These are phyloP conservation scores for Mesoclemmys tuberculata DNA, from an alignment of 2,113 vertebrate species.

Conservation along the genomic window DNA sequence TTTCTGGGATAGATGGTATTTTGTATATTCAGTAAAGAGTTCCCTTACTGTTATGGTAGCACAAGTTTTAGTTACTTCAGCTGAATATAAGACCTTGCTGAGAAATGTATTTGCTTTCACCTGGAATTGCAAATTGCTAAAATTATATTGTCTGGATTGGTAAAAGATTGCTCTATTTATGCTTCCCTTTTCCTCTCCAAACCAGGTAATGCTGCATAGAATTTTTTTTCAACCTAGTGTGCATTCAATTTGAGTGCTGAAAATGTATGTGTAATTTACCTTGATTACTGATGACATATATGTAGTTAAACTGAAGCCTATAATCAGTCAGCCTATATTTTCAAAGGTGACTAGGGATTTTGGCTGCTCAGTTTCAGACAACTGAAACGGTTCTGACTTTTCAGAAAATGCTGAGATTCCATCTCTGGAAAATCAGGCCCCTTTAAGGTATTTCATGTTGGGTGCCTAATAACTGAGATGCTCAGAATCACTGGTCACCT, in stretches of 20 bases:
- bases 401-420: conserved; percentile 17
- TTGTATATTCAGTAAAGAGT: not conserved
- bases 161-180: conserved; percentile 31
- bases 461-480: not conserved
- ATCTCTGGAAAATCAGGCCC: not conserved
- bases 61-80: not conserved
- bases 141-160: not conserved
- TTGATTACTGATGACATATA: conserved; percentile 71
- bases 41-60: not conserved
- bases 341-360: conserved; percentile 64
- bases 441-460: not conserved
- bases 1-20: not conserved
- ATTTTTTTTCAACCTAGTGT: conserved; percentile 57
- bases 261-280: conserved; percentile 66
- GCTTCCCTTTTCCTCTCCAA: conserved; percentile 28
- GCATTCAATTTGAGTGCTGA: conserved; percentile 63
- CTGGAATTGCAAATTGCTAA: not conserved
- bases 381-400: conserved; percentile 51
- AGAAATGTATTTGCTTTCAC: conserved; percentile 1
- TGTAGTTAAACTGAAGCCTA: conserved; percentile 64
- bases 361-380: not conserved
- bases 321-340: conserved; percentile 65
- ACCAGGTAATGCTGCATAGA: conserved; percentile 54
- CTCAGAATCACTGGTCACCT: not conserved
- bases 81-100: not conserved